phyloP scores from a whole-genome alignment of 2,888 invertebrate species.

The Phyto melanocephala region DNA sequence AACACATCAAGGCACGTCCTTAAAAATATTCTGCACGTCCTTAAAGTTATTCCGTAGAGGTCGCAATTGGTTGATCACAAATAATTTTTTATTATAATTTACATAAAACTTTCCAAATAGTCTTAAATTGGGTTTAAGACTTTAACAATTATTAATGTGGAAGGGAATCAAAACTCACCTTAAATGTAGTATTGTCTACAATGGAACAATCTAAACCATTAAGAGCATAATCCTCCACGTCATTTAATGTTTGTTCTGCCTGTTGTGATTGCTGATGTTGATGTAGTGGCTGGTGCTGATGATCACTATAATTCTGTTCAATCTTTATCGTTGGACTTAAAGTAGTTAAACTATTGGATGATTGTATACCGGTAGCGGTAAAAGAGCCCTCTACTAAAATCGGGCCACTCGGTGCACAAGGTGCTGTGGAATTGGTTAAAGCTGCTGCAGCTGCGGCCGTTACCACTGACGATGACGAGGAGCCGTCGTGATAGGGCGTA shows the following conservation, averaged over 20 bases:
- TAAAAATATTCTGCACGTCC: no score
- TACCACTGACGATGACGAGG: conserved; percentile 56
- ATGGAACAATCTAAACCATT: conserved; percentile 72
- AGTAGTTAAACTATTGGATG: conserved; percentile 66
- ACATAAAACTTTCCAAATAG: no score
- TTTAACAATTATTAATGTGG: no score
- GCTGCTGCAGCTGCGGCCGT: conserved; percentile 45
- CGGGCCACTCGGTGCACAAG: conserved; percentile 67
- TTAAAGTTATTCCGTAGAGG: no score
- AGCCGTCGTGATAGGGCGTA: conserved; percentile 74
- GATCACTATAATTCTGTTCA: conserved; percentile 73
- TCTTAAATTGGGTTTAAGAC: no score
- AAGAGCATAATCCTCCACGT: conserved; percentile 73
- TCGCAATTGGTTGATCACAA: no score
- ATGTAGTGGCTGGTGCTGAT: conserved; percentile 12
- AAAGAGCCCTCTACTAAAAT: conserved; percentile 73
- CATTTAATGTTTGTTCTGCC: conserved; percentile 55
- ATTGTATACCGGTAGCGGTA: conserved; percentile 43
- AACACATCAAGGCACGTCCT: no score
- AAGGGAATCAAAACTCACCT: conserved; percentile 72
- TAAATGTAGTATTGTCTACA: conserved; percentile 69
- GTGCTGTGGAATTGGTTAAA: conserved; percentile 56
- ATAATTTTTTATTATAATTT: no score
- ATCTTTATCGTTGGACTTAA: conserved; percentile 73
- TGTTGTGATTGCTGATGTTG: conserved; percentile 4